Evolutionary conservation across 2,113 vertebrate genomes (phyloP).

Genomic region (Pterocles orientalis): DNA sequence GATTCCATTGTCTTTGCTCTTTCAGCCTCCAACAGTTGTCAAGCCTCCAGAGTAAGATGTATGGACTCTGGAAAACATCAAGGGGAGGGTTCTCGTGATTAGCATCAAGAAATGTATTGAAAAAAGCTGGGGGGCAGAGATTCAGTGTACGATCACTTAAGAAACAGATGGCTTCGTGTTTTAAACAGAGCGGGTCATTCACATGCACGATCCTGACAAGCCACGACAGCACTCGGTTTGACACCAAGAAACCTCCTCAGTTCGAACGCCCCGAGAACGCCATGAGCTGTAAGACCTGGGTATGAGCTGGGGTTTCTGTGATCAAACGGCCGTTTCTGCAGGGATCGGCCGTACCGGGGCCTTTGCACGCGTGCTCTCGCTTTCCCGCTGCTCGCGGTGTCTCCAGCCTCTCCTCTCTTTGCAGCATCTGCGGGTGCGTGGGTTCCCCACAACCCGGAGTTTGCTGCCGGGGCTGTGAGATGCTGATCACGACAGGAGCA

Average conservation of each 20-base stretch:
- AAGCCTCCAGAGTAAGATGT: neutral
- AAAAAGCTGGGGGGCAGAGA: neutral
- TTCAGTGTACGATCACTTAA: accelerated
- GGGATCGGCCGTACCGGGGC: no score
- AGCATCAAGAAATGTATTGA: neutral
- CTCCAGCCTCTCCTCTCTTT: neutral
- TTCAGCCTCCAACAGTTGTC: neutral
- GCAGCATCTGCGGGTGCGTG: accelerated
- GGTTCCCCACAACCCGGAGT: accelerated
- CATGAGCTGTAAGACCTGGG: neutral
- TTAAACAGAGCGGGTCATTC: neutral
- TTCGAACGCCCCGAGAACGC: accelerated
- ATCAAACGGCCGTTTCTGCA: neutral
- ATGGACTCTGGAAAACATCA: neutral
- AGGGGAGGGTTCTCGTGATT: neutral
- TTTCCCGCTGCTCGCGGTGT: accelerated
- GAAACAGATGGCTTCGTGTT: neutral
- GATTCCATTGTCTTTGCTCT: neutral
- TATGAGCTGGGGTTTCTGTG: neutral
- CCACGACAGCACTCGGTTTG: accelerated
- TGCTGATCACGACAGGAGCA: accelerated
- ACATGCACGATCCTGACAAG: accelerated
- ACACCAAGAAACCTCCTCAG: neutral
- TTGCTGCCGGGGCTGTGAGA: neutral
- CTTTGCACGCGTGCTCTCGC: accelerated